Percentiles rank a stretch among this genome's conserved stretches.
Evolutionary conservation across 2,113 vertebrate species (phyloP).

Genomic region (Sinosuthora webbiana): DNA sequence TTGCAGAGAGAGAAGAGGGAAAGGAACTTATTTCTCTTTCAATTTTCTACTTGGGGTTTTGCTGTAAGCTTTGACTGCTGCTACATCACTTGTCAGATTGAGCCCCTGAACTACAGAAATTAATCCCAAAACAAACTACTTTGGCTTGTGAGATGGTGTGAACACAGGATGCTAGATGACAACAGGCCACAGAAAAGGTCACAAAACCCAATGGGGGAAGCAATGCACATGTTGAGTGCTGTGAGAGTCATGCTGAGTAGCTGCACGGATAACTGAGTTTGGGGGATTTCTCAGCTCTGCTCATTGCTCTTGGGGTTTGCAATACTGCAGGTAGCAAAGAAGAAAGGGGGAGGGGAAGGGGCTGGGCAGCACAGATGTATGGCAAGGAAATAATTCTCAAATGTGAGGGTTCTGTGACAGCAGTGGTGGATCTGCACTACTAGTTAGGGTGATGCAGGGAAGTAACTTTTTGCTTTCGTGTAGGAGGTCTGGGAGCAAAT

Average conservation of each 20-base stretch:
- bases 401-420: background rate
- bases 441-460: constrained; percentile 25
- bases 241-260: constrained; percentile 56
- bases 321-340: constrained; percentile 22
- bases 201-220: constrained; percentile 10
- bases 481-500: background rate
- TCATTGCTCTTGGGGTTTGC: constrained; percentile 54
- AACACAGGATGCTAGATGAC: background rate
- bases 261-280: constrained; percentile 18
- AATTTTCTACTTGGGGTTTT: background rate
- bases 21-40: background rate
- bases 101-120: constrained; percentile 1
- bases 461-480: background rate
- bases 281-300: constrained; percentile 65
- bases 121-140: constrained; percentile 14
- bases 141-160: background rate
- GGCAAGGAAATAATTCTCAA: constrained; percentile 54
- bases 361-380: constrained; percentile 32
- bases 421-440: constrained; percentile 18
- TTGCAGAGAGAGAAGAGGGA: background rate
- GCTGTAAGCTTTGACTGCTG: background rate
- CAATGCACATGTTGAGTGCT: background rate
- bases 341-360: constrained; percentile 25
- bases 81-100: background rate
- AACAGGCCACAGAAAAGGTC: constrained; percentile 39